Evolutionary conservation across 2,888 invertebrate species (phyloP), one percentile per base, ranked within the genome.

Genomic region (Hyalella azteca): DNA sequence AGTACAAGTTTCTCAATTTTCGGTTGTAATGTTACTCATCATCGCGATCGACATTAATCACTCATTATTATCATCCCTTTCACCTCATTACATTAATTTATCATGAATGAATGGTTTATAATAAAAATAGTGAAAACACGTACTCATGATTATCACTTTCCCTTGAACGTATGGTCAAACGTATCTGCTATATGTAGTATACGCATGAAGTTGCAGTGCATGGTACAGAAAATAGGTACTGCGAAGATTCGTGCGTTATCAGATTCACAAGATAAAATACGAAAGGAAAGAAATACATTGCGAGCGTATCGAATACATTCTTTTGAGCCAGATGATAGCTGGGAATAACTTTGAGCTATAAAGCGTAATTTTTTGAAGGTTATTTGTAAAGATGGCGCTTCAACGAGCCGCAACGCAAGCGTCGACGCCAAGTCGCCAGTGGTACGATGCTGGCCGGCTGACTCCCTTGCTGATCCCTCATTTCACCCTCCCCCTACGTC

Each of bases 61-160:
- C 29, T 36, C 66, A 66, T 66, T 36, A 19, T 66, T 36, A 66
- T 66, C 66, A 66, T 66, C 66, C n/a, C 66, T 36, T 29, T 66
- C 66, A 39, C 66, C 66, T 66, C 66, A 66, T 66, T 66, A 66
- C 66, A 66, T 66, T 66, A 66, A 66, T 66, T 66, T 66, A 66
- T 66, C 66, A 66, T 66, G 66, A 66, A 66, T 66, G 66, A 66
- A 66, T 66, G 66, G 66, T 66, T 66, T 66, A 66, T 66, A 66
- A 66, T 66, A 66, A 66, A n/a, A 66, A 66, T 36, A 9, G 3
- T 7, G 19, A 66, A 66, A 66, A 36, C 39, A 29, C 11, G 9
- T 7, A 4, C 11, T 36, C 4, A 26, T 54, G 4, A 1, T 26
- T 54, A 26, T 54, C 26, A 9, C 26, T 22, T 22, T n/a, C 22